phyloP scores from a whole-genome alignment of 2,888 invertebrate genomes.

The Phyllotreta cruciferae region DNA sequence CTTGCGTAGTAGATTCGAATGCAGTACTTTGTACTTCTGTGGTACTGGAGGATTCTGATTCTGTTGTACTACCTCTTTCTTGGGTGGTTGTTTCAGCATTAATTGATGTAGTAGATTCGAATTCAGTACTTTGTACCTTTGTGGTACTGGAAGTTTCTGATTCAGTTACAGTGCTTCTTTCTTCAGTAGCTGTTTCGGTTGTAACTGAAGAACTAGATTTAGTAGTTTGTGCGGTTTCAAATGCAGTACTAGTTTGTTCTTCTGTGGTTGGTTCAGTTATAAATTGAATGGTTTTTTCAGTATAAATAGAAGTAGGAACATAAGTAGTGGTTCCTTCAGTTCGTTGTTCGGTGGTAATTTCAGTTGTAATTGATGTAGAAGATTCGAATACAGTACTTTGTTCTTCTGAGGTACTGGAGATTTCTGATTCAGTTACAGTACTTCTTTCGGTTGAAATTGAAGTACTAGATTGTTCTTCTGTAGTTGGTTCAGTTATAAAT shows the following conservation, averaged over 20 bases:
- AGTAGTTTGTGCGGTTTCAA: too few relatives aligned
- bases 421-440: background rate
- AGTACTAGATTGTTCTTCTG: conserved; percentile 25
- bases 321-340: background rate
- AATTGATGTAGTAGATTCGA: conserved; percentile 1
- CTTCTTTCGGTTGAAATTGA: conserved; percentile 11
- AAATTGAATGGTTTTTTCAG: background rate
- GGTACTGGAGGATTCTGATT: too few relatives aligned
- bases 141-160: too few relatives aligned
- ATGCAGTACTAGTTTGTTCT: conserved; percentile 18
- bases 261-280: background rate
- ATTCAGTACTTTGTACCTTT: background rate
- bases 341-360: background rate
- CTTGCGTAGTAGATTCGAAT: too few relatives aligned
- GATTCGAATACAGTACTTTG: conserved; percentile 10
- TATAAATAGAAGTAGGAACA: background rate
- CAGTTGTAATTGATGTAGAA: background rate
- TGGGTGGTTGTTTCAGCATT: background rate
- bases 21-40: too few relatives aligned
- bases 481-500: background rate
- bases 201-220: too few relatives aligned
- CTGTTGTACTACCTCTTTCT: background rate
- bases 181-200: too few relatives aligned
- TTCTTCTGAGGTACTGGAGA: conserved; percentile 7
- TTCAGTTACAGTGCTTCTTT: too few relatives aligned